phyloP scores from a whole-genome alignment of 2,797 vertebrate species.

The Poeciliopsis infans region DNA sequence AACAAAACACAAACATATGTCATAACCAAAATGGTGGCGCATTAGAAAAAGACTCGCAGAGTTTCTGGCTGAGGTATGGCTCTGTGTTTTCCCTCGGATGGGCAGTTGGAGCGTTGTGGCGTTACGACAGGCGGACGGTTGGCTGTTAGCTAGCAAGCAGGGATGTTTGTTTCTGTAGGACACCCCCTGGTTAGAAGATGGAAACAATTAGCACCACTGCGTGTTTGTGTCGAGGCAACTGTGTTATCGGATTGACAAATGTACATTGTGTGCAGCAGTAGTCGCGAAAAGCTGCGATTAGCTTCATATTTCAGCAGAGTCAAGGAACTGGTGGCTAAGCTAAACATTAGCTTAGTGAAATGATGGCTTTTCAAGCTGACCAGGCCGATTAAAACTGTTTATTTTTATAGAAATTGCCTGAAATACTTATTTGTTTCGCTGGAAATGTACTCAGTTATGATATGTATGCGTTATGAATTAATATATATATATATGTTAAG shows the following conservation, averaged over 20 bases:
- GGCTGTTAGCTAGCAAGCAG: slow-evolving; percentile 41
- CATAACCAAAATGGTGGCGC: slow-evolving; percentile 74
- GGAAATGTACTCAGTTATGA: neutral
- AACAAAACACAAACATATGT: slow-evolving; percentile 24
- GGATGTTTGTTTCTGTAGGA: neutral
- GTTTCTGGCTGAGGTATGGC: slow-evolving; percentile 11
- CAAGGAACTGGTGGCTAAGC: slow-evolving; percentile 26
- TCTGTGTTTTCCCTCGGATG: slow-evolving; percentile 3
- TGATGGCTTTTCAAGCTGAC: slow-evolving; percentile 5
- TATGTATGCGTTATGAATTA: neutral
- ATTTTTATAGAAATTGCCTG: neutral
- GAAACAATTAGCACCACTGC: neutral
- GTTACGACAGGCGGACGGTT: slow-evolving; percentile 16
- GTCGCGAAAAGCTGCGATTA: neutral
- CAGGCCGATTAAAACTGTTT: slow-evolving; percentile 34
- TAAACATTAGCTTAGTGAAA: slow-evolving; percentile 53
- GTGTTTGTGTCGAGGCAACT: neutral
- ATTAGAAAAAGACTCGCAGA: slow-evolving; percentile 61
- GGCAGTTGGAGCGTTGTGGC: slow-evolving; percentile 25
- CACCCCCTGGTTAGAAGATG: slow-evolving; percentile 14
- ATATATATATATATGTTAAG: neutral
- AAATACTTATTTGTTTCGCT: neutral
- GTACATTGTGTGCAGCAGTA: neutral
- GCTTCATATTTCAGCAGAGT: slow-evolving; percentile 14
- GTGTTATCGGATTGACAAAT: neutral